Evolutionary conservation across 2,888 invertebrate genomes (phyloP).

Genomic region (Maniola hyperantus): DNA sequence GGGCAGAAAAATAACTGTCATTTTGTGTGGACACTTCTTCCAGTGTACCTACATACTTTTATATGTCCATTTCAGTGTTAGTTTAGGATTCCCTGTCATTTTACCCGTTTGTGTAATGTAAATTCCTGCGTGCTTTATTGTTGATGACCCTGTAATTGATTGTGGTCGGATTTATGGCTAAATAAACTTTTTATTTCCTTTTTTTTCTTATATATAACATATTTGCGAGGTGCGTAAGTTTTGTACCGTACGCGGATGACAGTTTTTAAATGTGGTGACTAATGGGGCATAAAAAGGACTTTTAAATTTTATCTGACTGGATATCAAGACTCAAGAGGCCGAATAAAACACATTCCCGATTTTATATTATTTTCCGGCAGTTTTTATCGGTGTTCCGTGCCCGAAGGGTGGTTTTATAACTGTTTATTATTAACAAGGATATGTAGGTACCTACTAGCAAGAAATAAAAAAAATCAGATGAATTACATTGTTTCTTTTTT

Average conservation of each 20-base stretch:
- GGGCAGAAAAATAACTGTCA: too few species aligned
- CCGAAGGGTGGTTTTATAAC: too few species aligned
- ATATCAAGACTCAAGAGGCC: conserved; percentile 27
- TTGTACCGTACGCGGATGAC: conserved; percentile 36
- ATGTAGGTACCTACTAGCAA: too few species aligned
- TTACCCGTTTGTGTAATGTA: conserved; percentile 64
- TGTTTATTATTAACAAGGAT: too few species aligned
- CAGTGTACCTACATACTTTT: too few species aligned
- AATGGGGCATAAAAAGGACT: conserved; percentile 35
- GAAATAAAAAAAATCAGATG: too few species aligned
- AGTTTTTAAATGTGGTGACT: conserved; percentile 37
- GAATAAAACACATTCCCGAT: conserved; percentile 37
- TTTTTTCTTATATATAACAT: conserved; percentile 43
- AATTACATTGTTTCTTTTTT: too few species aligned
- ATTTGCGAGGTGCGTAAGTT: conserved; percentile 45
- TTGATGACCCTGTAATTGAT: conserved; percentile 68
- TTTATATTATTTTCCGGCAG: conserved; percentile 31
- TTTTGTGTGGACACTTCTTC: too few species aligned
- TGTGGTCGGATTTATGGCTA: conserved; percentile 58
- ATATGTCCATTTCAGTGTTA: conserved; percentile 45
- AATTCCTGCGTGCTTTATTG: conserved; percentile 72
- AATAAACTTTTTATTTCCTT: conserved; percentile 46
- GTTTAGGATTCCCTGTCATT: conserved; percentile 68
- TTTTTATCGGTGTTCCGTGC: conserved; percentile 1
- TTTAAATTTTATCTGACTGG: conserved; percentile 33